Percentiles rank a stretch among this genome's conserved stretches.
These are phyloP conservation scores for Diplolepis rosae DNA, from an alignment of 2,888 invertebrate genomes.

Conservation along the genomic window DNA sequence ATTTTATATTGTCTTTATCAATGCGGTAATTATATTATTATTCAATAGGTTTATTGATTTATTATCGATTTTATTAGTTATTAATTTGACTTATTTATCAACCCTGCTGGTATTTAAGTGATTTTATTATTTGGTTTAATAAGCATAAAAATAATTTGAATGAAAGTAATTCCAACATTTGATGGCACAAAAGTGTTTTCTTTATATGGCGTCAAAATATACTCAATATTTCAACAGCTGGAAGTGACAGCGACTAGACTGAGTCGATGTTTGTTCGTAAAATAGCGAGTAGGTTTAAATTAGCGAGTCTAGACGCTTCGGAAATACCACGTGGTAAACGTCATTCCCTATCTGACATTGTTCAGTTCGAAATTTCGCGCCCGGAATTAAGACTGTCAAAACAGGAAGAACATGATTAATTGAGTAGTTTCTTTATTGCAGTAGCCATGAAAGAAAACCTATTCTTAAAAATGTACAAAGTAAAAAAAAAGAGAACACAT, in stretches of 20 bases:
- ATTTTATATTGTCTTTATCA: no score
- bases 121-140: neutral
- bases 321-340: slow-evolving; percentile 58
- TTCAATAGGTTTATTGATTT: no score
- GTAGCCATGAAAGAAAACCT: neutral
- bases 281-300: slow-evolving; percentile 62
- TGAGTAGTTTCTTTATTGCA: neutral
- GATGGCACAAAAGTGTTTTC: neutral
- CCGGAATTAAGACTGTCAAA: slow-evolving; percentile 31
- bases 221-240: slow-evolving; percentile 58
- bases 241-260: slow-evolving; percentile 54
- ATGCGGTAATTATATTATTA: no score
- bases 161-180: neutral
- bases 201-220: slow-evolving; percentile 39
- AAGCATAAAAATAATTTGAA: neutral
- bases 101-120: no score
- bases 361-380: slow-evolving; percentile 49
- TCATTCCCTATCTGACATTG: slow-evolving; percentile 39
- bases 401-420: slow-evolving; percentile 22
- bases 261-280: slow-evolving; percentile 43
- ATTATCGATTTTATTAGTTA: no score
- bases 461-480: neutral
- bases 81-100: no score
- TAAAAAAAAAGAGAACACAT: neutral
- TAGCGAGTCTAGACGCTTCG: slow-evolving; percentile 64